A percentile compares a stretch with the other conserved stretches of the same genome.
These are phyloP conservation scores for Portevinia maculata DNA, from an alignment of 2,888 invertebrate genomes.

Conservation along the genomic window DNA sequence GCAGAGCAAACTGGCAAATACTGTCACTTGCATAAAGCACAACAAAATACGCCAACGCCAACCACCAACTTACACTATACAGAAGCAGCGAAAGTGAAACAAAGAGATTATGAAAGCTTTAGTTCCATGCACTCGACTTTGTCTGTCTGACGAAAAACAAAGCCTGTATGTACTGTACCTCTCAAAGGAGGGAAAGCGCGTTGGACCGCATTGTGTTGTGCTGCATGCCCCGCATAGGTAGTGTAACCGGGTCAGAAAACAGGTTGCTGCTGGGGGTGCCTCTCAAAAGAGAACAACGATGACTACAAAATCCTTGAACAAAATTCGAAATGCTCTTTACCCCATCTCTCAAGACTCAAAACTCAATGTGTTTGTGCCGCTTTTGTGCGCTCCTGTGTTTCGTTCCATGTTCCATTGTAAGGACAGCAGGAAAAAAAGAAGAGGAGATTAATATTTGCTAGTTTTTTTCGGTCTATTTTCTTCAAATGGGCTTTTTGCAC, in stretches of 20 bases:
- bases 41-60: slow-evolving; percentile 11
- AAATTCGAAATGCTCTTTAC: slow-evolving; percentile 22
- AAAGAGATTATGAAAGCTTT: slow-evolving; percentile 66
- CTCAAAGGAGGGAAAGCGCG: slow-evolving; percentile 60
- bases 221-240: slow-evolving; percentile 39
- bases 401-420: slow-evolving; percentile 41
- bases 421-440: slow-evolving; percentile 11
- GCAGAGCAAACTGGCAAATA: slow-evolving; percentile 15
- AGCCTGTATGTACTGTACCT: slow-evolving; percentile 8
- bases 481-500: slow-evolving; percentile 65
- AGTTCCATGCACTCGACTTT: slow-evolving; percentile 47
- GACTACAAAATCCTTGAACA: slow-evolving; percentile 43
- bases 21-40: slow-evolving; percentile 39
- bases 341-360: too few species aligned
- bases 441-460: slow-evolving; percentile 10
- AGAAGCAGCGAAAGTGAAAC: slow-evolving; percentile 51
- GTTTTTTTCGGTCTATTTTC: slow-evolving; percentile 18
- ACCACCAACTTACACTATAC: neutral
- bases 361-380: neutral
- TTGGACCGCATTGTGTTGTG: slow-evolving; percentile 54
- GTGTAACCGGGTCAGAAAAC: slow-evolving; percentile 55
- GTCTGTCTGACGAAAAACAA: slow-evolving; percentile 14
- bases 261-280: slow-evolving; percentile 41
- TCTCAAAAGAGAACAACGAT: slow-evolving; percentile 30
- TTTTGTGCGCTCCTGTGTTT: slow-evolving; percentile 10